Evolutionary conservation across 2,113 vertebrate genomes (phyloP), one percentile per base, ranked within the genome.

Genomic region (Sturnira hondurensis): DNA sequence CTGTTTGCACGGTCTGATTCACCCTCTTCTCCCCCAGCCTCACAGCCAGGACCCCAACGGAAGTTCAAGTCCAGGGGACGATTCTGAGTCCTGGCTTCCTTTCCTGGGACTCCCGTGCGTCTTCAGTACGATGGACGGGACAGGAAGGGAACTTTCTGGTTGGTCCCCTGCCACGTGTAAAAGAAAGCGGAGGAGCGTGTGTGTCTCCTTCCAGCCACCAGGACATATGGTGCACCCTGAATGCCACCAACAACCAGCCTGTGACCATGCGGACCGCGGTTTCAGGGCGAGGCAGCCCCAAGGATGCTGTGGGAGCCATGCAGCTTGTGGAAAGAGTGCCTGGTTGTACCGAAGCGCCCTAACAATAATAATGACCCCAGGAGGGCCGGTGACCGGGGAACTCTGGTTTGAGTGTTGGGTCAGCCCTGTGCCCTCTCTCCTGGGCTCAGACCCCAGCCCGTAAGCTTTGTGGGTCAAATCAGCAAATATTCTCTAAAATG

Each of bases 251-350:
- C 16, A 13, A 7, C 28, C 3, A 2, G n/a, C 31, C 68, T 2
- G 4, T 14, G 63, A 16, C 87, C 5, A 5, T 2, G 38, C 78
- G 43, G 17, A 13, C 38, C 19, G 1, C 2, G 15, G 33, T 43
- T 17, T 14, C 4, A 22, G 41, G 88, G 17, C 1, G 31, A 52
- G 86, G 71, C 20, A 56, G 70, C 71, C 36, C 76, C 3, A 1
- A 47, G 5, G 22, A 8, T 6, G 65, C 10, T 19, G 0, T 0
- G 17, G 47, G 38, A 20, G 28, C 6, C 0, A 0, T 31, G 19
- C 12, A 4, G 4, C 76, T 36, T 14, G 15, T 11, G 26, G 33
- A 19, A 15, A 41, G 33, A 1, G 7, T 20, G 14, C 33, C 38
- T 50, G 28, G 13, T 33, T 38, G 45, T 33, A 45, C 20, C 22